Conservation (phyloP, 2,113 vertebrate genomes). For the Danio rerio region GRCz12tu NC_133177.1:36916001-36916500, state of each 20-base stretch:
- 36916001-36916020: not conserved
- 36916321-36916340: too few relatives aligned
- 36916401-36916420: too few relatives aligned
- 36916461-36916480: not conserved
- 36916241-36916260: constrained; percentile 87
- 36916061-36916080: too few relatives aligned
- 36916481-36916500: too few relatives aligned
- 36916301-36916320: constrained; percentile 87
- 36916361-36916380: too few relatives aligned
- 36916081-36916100: constrained; percentile 4
- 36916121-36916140: constrained; percentile 92
- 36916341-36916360: not conserved
- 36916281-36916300: constrained; percentile 97
- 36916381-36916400: too few relatives aligned
- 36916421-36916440: too few relatives aligned
- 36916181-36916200: constrained; percentile 86
- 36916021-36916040: not conserved
- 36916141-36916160: constrained; percentile 93
- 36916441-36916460: too few relatives aligned
- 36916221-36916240: constrained; percentile 95
- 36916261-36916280: constrained; percentile 89
- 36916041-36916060: not conserved
- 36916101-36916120: constrained; percentile 94
- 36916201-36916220: constrained; percentile 95
- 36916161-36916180: constrained; percentile 87